These are phyloP conservation scores for Entosphenus tridentatus DNA, from an alignment of 2,113 vertebrate species.

Conservation along the genomic window DNA sequence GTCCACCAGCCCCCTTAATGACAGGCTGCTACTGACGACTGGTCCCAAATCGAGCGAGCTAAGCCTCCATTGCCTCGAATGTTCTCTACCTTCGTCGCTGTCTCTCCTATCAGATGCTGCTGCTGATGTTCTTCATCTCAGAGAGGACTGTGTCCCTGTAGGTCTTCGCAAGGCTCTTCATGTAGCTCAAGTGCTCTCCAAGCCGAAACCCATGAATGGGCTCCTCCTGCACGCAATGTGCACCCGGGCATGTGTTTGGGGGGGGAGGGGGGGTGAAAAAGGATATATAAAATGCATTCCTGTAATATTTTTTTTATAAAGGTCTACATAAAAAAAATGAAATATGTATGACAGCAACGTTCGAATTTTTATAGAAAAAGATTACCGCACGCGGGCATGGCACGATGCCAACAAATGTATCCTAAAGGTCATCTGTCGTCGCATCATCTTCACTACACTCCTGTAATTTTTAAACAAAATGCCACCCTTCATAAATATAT, in stretches of 20 bases:
- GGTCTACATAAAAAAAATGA: slow-evolving; percentile 7
- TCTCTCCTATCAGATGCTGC: too few relatives aligned
- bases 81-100: too few relatives aligned
- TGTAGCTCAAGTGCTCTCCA: slow-evolving; percentile 48
- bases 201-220: slow-evolving; percentile 51
- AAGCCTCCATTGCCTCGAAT: too few relatives aligned
- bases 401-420: slow-evolving; percentile 8
- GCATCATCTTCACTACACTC: too few relatives aligned
- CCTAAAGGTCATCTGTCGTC: too few relatives aligned
- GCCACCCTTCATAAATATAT: too few relatives aligned
- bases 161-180: slow-evolving; percentile 41
- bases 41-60: too few relatives aligned
- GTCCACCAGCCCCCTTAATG: too few relatives aligned
- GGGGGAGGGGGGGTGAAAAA: too few relatives aligned
- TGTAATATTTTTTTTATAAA: slow-evolving; percentile 4
- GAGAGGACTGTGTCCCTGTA: slow-evolving; percentile 43
- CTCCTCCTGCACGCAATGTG: slow-evolving; percentile 42
- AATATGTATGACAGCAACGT: slow-evolving; percentile 13
- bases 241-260: too few relatives aligned
- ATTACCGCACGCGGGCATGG: slow-evolving; percentile 8
- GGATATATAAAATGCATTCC: slow-evolving; percentile 13
- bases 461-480: too few relatives aligned
- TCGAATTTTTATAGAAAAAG: slow-evolving; percentile 15
- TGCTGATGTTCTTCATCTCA: slow-evolving; percentile 39
- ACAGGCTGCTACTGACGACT: too few relatives aligned